phyloP scores from a whole-genome alignment of 2,113 vertebrate genomes.

The Anolis sagrei region DNA sequence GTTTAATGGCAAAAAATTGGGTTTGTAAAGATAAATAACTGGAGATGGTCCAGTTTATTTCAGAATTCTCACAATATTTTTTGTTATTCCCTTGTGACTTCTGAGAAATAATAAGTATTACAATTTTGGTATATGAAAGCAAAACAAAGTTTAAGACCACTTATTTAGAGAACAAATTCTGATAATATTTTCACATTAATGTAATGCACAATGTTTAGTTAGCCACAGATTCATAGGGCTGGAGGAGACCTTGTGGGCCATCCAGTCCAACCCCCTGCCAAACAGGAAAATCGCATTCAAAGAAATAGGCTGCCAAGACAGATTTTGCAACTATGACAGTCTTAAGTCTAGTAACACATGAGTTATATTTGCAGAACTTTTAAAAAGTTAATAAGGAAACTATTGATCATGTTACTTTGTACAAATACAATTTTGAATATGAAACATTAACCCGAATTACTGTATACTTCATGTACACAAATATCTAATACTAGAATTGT shows the following conservation, averaged over 20 bases:
- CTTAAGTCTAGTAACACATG: slow-evolving; percentile 72
- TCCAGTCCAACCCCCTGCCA: too few species aligned
- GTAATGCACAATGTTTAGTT: slow-evolving; percentile 71
- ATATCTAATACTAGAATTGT: slow-evolving; percentile 69
- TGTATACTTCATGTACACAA: slow-evolving; percentile 68
- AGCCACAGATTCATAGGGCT: too few species aligned
- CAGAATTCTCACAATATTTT: slow-evolving; percentile 67
- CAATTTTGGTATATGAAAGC: slow-evolving; percentile 64
- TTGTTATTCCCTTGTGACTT: slow-evolving; percentile 69
- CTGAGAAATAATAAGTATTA: slow-evolving; percentile 61
- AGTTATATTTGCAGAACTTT: slow-evolving; percentile 72
- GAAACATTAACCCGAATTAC: slow-evolving; percentile 79
- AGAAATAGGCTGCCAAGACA: slow-evolving; percentile 73
- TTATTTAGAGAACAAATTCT: slow-evolving; percentile 64
- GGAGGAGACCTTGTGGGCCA: too few species aligned
- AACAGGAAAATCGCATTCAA: too few species aligned
- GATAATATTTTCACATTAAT: slow-evolving; percentile 73
- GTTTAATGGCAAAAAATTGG: slow-evolving; percentile 78
- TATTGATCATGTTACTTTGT: slow-evolving; percentile 76
- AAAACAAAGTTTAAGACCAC: slow-evolving; percentile 66
- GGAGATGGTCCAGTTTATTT: slow-evolving; percentile 59
- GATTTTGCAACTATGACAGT: slow-evolving; percentile 67
- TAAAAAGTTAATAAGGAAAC: slow-evolving; percentile 74
- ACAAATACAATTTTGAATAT: slow-evolving; percentile 83
- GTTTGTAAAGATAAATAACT: slow-evolving; percentile 67